These are phyloP conservation scores for Gila robusta DNA, from an alignment of 2,797 vertebrate genomes.

Conservation along the genomic window DNA sequence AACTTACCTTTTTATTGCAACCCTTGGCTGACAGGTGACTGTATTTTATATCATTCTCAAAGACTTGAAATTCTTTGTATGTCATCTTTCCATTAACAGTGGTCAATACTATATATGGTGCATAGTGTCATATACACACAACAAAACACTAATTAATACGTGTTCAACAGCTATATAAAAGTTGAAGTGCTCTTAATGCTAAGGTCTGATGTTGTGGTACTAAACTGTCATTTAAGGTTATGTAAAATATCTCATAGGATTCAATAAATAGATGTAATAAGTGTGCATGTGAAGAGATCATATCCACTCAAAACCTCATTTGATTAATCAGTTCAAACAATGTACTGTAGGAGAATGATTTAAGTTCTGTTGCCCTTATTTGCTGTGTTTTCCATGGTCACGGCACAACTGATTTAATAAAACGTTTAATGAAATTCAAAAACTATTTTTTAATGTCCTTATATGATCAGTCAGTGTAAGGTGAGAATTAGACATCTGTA, in stretches of 20 bases:
- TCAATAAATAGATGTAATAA: background rate
- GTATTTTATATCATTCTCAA: background rate
- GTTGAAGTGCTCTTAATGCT: background rate
- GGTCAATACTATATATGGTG: background rate
- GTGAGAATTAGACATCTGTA: background rate
- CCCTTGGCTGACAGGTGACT: background rate
- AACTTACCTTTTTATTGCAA: too few relatives aligned
- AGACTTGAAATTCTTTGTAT: background rate
- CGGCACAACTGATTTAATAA: background rate
- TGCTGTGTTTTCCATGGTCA: background rate
- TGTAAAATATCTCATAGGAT: background rate
- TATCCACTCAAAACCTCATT: background rate
- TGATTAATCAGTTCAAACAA: background rate
- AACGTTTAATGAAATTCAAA: background rate
- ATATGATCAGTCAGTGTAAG: background rate
- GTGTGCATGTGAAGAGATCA: background rate
- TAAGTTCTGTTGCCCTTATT: background rate
- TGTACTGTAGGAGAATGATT: background rate
- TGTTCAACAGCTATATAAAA: background rate
- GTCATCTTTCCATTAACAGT: background rate
- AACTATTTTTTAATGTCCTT: background rate
- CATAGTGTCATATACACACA: background rate
- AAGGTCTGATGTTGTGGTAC: background rate
- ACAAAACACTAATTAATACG: background rate
- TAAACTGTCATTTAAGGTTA: background rate